phyloP scores from a whole-genome alignment of 2,113 vertebrate genomes.

The Malurus cyaneus region DNA sequence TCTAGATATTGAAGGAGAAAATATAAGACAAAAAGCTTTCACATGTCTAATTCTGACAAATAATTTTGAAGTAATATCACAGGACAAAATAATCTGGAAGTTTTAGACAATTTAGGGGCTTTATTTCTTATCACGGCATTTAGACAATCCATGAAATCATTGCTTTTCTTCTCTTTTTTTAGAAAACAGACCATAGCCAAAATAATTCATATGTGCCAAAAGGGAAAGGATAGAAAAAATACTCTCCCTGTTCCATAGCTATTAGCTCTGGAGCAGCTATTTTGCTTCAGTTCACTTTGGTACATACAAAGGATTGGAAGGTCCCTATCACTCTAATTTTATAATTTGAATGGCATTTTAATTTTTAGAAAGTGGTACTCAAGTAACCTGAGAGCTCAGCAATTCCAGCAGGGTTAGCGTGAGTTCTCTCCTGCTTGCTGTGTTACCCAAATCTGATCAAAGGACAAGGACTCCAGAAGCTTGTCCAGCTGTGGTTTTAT shows the following conservation, averaged over 20 bases:
- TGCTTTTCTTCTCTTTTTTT: background rate
- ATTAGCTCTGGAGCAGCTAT: background rate
- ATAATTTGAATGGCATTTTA: constrained; percentile 1
- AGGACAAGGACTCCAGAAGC: constrained; percentile 73
- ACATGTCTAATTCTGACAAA: background rate
- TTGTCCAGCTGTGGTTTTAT: constrained; percentile 78
- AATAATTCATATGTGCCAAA: background rate
- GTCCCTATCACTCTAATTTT: background rate
- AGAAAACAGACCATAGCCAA: background rate
- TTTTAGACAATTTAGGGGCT: background rate
- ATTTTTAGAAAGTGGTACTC: constrained; percentile 51
- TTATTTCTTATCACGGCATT: background rate
- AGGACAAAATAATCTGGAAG: background rate
- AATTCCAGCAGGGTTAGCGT: constrained; percentile 47
- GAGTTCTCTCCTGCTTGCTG: constrained; percentile 48
- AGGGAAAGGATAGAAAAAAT: background rate
- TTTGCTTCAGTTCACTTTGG: background rate
- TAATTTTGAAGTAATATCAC: background rate
- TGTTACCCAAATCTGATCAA: constrained; percentile 73
- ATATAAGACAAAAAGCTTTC: background rate
- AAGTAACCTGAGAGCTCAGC: constrained; percentile 38
- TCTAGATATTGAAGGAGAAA: background rate
- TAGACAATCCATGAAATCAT: background rate
- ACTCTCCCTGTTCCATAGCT: background rate
- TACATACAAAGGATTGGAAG: background rate